Base-by-base conservation (phyloP, 1,140 invertebrate species). In the Lucilia cuprina region DNA sequence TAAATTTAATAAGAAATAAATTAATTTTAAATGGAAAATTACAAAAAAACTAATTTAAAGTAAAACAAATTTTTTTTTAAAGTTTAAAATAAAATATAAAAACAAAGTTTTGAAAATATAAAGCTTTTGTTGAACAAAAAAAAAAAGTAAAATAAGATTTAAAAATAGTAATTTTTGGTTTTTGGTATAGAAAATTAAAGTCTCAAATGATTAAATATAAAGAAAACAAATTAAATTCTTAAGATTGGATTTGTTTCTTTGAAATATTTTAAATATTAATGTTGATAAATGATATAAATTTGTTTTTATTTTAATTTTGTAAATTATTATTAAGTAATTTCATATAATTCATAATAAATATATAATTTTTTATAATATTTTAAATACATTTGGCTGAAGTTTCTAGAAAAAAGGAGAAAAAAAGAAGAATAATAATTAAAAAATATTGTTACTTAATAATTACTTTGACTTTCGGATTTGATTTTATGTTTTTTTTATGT, bases 331-430 rank as follows among this genome's bases (percentile, higher is more conserved):
- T 80, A 49, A 80, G 41, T 50, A 80, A 21, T 49, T 50, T 47
- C 25, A 70, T 41, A 41, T 41, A 41, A 41, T 41, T 9, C 5
- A 30, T 30, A 30, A 30, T 30, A 30, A 70, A 21, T 70, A 21
- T 70, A 70, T 60, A 70, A 21, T 70, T 49, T n/a, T 49, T 80
- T 21, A 80, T 80, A 80, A 50, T 50, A 80, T 25, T 80, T 80
- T 80, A 80, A 80, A 80, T 80, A 80, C 77, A 80, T 80, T 80
- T 80, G 77, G 77, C 77, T 80, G 77, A 80, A 80, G 77, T 80
- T 80, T 80, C 77, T 21, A 49, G n/a, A 49, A 80, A 80, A 75
- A 77, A 77, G 47, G 19, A 70, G 21, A 10, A 12, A 70, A 70
- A 12, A 17, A 60, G n/a, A 60, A 60, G 55, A n/a, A 30, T 2